Evolutionary conservation across 2,888 invertebrate species (phyloP), one percentile per base, ranked within the genome.

Genomic region (Noctua fimbriata): DNA sequence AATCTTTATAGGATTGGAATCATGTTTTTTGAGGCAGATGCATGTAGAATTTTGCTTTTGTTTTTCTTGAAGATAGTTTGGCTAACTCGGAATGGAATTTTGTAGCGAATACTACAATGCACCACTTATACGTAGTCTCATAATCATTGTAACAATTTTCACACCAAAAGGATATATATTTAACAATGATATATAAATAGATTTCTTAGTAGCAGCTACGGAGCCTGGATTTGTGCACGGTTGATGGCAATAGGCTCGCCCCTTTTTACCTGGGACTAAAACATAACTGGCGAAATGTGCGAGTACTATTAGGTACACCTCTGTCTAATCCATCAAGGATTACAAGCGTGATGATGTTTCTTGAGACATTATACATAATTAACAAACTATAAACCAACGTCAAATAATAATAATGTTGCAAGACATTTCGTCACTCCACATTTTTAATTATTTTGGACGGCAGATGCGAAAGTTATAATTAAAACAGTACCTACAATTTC

Each of bases 401-500:
- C 58, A 58, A 65, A 21, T 32, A 63, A 65, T 21, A 32, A 21
- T 65, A 65, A 32, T 52, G 32, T 63, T 63, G 32, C 10, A 65
- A 21, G 36, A 36, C 21, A 65, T 36, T 65, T 36, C 5, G n/a
- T n/a, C 41, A 18, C 21, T 28, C 52, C 60, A 66, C 60, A 58
- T 78, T 76, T 75, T 72, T 55, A 60, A 67, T 75, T 74, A 74
- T 85, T 75, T 70, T 10, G 65, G 69, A 70, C 58, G 58, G 41
- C 70, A 75, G 63, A 81, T 84, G 78, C 69, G 21, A 87, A 85
- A 85, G 77, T 79, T 79, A 79, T 85, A 85, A 85, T 85, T 78
- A 79, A 86, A 85, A 73, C 85, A 65, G 85, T 81, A 67, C 67
- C 47, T 67, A 85, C 47, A 86, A 74, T 78, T 81, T 79, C 79